A percentile compares a stretch with the other conserved stretches of the same genome.
These are phyloP conservation scores for Synanthedon andrenaeformis DNA, from an alignment of 2,888 invertebrate species.

Conservation along the genomic window DNA sequence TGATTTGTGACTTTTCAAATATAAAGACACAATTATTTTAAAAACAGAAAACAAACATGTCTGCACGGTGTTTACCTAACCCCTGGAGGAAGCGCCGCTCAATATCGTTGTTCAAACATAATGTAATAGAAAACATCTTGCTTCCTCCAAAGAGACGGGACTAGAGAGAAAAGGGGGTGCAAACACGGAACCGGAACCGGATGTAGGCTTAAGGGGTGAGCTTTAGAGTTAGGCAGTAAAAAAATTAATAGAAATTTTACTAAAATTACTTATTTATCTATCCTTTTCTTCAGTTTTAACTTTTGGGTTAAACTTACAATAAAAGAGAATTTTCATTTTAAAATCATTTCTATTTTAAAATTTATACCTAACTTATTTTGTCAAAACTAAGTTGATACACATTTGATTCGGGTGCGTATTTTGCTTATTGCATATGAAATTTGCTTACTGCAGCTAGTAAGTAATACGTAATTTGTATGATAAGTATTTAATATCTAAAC, in stretches of 20 bases:
- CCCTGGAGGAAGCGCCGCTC: slow-evolving; percentile 24
- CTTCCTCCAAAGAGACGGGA: slow-evolving; percentile 8
- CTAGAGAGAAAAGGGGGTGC: not conserved
- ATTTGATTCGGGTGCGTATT: too few relatives aligned
- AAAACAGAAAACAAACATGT: slow-evolving; percentile 18
- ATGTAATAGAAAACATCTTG: slow-evolving; percentile 47
- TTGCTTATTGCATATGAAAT: too few relatives aligned
- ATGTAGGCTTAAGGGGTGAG: not conserved
- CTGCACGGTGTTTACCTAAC: slow-evolving; percentile 15
- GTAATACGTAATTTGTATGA: too few relatives aligned
- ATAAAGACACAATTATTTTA: slow-evolving; percentile 15
- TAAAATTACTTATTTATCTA: slow-evolving; percentile 1
- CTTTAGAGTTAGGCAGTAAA: not conserved
- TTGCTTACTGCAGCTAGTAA: too few relatives aligned
- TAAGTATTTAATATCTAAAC: too few relatives aligned
- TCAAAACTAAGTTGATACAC: too few relatives aligned
- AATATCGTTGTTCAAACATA: slow-evolving; percentile 50
- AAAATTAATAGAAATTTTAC: slow-evolving; percentile 2
- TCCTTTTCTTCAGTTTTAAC: too few relatives aligned
- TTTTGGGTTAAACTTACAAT: too few relatives aligned
- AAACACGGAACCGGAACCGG: slow-evolving; percentile 3
- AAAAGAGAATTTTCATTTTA: too few relatives aligned
- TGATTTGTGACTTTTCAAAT: too few relatives aligned
- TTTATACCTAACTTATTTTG: too few relatives aligned
- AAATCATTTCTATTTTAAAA: too few relatives aligned